These are phyloP conservation scores for Drosophila equinoxialis DNA, from an alignment of 1,140 invertebrate species.

Conservation along the genomic window DNA sequence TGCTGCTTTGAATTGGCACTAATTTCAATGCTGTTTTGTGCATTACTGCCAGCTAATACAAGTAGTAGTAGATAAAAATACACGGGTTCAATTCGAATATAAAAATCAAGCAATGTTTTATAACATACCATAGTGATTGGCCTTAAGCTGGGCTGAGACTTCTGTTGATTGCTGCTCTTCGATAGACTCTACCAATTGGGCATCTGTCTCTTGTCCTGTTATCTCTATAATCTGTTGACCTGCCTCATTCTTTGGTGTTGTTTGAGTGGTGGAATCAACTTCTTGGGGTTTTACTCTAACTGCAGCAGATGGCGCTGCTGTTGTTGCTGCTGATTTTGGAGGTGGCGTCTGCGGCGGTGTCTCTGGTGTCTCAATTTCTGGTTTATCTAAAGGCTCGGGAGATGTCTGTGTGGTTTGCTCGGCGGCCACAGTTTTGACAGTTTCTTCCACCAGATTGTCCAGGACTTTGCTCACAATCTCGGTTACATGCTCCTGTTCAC, in stretches of 20 bases:
- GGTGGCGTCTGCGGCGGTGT: constrained; percentile 4
- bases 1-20: constrained; percentile 8
- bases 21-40: constrained; percentile 20
- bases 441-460: constrained; percentile 66
- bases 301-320: constrained; percentile 9
- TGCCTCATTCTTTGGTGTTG: constrained; percentile 73
- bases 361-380: constrained; percentile 16
- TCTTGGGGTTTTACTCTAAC: constrained; percentile 61
- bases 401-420: constrained; percentile 63
- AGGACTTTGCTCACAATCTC: constrained; percentile 74
- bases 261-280: constrained; percentile 77
- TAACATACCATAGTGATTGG: constrained; percentile 90
- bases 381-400: constrained; percentile 24
- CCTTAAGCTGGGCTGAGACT: constrained; percentile 83
- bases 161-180: constrained; percentile 86
- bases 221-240: constrained; percentile 32
- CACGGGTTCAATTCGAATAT: too few species aligned
- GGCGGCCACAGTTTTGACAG: constrained; percentile 56
- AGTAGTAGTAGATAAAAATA: too few species aligned
- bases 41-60: neutral
- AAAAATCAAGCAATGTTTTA: too few species aligned
- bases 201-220: constrained; percentile 39
- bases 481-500: constrained; percentile 46
- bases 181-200: constrained; percentile 1
- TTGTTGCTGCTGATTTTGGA: constrained; percentile 9